These are phyloP conservation scores for Acrocephalus kingi DNA, from an alignment of 2,113 vertebrate species.

Conservation along the genomic window DNA sequence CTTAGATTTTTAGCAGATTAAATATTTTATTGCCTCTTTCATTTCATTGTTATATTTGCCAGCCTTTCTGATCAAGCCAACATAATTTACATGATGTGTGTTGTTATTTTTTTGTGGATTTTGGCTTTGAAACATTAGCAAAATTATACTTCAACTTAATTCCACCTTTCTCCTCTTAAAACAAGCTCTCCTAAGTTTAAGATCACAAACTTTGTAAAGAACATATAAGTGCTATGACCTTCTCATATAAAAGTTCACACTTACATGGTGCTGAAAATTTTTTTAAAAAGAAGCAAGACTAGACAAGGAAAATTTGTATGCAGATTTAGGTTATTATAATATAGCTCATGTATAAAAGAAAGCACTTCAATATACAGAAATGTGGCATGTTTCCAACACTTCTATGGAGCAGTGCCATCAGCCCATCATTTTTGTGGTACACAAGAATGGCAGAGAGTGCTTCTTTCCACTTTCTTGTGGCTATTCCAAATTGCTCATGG, in stretches of 20 bases:
- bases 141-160: not conserved
- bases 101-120: not conserved
- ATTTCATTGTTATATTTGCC: slow-evolving; percentile 31
- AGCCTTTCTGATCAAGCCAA: not conserved
- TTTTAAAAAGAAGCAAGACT: not conserved
- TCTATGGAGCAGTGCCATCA: not conserved
- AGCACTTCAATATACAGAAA: not conserved
- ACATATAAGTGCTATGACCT: not conserved
- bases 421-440: not conserved
- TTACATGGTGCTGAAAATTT: not conserved
- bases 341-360: not conserved
- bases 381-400: not conserved
- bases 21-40: slow-evolving; percentile 29
- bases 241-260: not conserved
- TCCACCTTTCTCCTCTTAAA: not conserved
- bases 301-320: not conserved
- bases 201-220: not conserved
- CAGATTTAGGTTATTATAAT: not conserved
- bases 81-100: not conserved
- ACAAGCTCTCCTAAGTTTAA: not conserved
- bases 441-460: fast-evolving
- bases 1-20: slow-evolving; percentile 46
- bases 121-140: slow-evolving; percentile 2
- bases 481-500: not conserved
- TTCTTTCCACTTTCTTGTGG: not conserved